Evolutionary conservation across 1,140 invertebrate species (phyloP).

Genomic region (Chymomyza costata): DNA sequence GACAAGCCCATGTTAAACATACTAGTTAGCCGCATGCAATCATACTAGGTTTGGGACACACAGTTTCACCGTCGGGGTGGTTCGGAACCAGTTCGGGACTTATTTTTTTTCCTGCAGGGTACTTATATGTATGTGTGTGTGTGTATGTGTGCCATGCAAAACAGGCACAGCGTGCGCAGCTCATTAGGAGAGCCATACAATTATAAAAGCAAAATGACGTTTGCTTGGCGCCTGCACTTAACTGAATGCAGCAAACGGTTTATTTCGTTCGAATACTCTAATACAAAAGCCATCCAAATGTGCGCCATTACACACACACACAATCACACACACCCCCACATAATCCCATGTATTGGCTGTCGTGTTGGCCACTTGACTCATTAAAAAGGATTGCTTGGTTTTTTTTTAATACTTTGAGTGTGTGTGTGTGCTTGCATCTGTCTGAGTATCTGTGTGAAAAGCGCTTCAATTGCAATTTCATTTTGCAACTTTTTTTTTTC

Average conservation of each 20-base stretch:
- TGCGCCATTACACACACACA: slow-evolving; percentile 59
- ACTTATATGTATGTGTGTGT: slow-evolving; percentile 21
- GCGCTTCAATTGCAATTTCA: slow-evolving; percentile 69
- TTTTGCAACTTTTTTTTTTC: slow-evolving; percentile 57
- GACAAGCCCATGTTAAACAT: too few species aligned
- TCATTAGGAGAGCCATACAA: slow-evolving; percentile 65
- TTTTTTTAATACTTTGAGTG: slow-evolving; percentile 16
- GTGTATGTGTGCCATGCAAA: slow-evolving; percentile 37
- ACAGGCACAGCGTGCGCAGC: slow-evolving; percentile 62
- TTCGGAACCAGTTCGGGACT: too few species aligned
- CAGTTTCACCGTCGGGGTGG: too few species aligned
- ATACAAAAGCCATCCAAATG: slow-evolving; percentile 55
- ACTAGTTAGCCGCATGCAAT: too few species aligned
- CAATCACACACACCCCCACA: slow-evolving; percentile 4
- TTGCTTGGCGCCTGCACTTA: slow-evolving; percentile 53
- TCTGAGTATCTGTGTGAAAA: slow-evolving; percentile 35
- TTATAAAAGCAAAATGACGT: slow-evolving; percentile 62
- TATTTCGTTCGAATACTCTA: slow-evolving; percentile 60
- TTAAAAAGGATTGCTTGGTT: slow-evolving; percentile 45
- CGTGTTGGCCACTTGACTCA: slow-evolving; percentile 72
- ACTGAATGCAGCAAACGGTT: slow-evolving; percentile 46
- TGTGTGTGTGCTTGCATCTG: slow-evolving; percentile 15
- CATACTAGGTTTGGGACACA: too few species aligned
- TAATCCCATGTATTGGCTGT: too few species aligned
- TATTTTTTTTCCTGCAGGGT: too few species aligned